Percentiles rank a stretch among this genome's conserved stretches.
These are phyloP conservation scores for Phyllotreta striolata DNA, from an alignment of 2,888 invertebrate species.

Conservation along the genomic window DNA sequence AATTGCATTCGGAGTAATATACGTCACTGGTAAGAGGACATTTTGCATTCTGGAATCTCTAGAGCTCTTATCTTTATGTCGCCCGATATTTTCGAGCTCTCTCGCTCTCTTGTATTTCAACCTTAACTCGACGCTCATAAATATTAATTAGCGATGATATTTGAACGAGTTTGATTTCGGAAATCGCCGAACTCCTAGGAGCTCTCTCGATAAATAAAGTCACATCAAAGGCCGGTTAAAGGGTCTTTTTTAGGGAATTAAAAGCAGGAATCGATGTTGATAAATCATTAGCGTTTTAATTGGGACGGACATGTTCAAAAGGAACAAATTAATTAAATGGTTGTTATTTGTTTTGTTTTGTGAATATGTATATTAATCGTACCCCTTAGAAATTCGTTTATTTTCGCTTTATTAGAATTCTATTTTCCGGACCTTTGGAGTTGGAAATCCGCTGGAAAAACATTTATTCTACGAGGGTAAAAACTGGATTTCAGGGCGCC, in stretches of 20 bases:
- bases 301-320: no score
- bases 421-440: constrained; percentile 4
- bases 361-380: no score
- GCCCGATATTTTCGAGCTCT: constrained; percentile 11
- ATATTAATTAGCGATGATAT: constrained; percentile 30
- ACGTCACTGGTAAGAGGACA: constrained; percentile 10
- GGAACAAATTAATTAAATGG: no score
- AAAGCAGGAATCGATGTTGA: constrained; percentile 1
- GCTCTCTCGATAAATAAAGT: constrained; percentile 18
- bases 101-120: constrained; percentile 15
- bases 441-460: constrained; percentile 11
- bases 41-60: constrained; percentile 20
- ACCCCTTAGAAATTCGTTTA: no score
- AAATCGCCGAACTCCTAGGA: constrained; percentile 5
- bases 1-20: not conserved
- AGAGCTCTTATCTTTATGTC: constrained; percentile 20
- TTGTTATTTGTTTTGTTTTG: no score
- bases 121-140: constrained; percentile 22
- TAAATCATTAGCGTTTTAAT: not conserved
- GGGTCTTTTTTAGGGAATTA: not conserved
- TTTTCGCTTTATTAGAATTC: not conserved
- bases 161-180: constrained; percentile 22
- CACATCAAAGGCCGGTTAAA: constrained; percentile 6
- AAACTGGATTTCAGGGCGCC: constrained; percentile 16
- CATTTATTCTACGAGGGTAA: constrained; percentile 16